phyloP scores from a whole-genome alignment of 1,140 invertebrate species.

The Parapsyche elsis region DNA sequence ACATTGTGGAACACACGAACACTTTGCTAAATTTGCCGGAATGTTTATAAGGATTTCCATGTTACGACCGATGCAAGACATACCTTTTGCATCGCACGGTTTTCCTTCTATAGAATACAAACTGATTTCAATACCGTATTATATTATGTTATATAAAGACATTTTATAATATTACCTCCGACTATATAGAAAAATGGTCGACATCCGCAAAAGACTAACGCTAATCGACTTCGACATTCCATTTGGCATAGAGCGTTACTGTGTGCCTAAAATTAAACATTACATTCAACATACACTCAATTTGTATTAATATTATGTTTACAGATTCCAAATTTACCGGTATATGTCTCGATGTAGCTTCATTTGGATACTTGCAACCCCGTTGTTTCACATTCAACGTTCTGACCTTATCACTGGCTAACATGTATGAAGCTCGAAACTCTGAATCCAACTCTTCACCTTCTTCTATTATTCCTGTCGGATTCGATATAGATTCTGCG shows the following conservation, averaged over 20 bases:
- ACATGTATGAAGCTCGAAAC: constrained; percentile 69
- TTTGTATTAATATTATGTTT: background rate
- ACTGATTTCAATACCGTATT: too few species aligned
- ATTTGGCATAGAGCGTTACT: constrained; percentile 70
- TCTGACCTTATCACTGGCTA: constrained; percentile 62
- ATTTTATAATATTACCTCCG: constrained; percentile 63
- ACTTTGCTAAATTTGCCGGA: constrained; percentile 68
- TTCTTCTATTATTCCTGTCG: constrained; percentile 63
- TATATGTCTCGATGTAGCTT: constrained; percentile 63
- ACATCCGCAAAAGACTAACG: constrained; percentile 68
- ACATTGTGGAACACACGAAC: constrained; percentile 69
- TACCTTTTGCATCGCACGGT: constrained; percentile 67
- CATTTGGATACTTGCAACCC: constrained; percentile 68
- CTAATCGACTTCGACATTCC: constrained; percentile 66
- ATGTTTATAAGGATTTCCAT: constrained; percentile 66
- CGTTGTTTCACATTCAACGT: constrained; percentile 64
- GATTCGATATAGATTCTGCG: constrained; percentile 66
- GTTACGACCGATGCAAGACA: constrained; percentile 67
- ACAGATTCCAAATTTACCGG: constrained; percentile 56
- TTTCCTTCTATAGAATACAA: constrained; percentile 63
- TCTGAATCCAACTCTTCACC: constrained; percentile 69
- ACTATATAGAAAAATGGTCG: constrained; percentile 68
- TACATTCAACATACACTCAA: background rate
- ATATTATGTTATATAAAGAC: background rate
- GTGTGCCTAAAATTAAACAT: constrained; percentile 61